Evolutionary conservation across 2,888 invertebrate species (phyloP).

Genomic region (Dasypolia templi): DNA sequence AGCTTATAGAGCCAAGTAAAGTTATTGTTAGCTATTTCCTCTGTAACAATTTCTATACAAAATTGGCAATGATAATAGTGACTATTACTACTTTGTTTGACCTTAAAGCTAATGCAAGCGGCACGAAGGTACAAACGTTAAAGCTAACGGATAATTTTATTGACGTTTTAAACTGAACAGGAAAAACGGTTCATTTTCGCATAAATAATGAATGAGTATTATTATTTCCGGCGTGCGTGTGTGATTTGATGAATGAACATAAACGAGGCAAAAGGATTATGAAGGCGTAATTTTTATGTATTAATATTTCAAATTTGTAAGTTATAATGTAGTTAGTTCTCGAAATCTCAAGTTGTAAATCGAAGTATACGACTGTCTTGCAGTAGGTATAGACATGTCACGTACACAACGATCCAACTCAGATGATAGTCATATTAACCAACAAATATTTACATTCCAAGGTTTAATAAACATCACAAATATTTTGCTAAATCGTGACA

Average conservation of each 20-base stretch:
- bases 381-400: background rate
- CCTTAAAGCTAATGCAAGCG: background rate
- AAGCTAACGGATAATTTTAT: background rate
- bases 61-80: background rate
- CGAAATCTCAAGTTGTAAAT: background rate
- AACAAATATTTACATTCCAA: constrained; percentile 8
- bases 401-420: background rate
- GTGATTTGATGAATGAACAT: too few relatives aligned
- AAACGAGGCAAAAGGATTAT: too few relatives aligned
- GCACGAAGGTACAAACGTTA: background rate
- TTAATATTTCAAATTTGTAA: too few relatives aligned
- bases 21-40: too few relatives aligned
- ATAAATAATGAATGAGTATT: too few relatives aligned
- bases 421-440: background rate
- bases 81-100: background rate
- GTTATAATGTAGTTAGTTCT: background rate
- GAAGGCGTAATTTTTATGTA: too few relatives aligned
- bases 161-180: background rate
- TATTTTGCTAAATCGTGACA: constrained; percentile 8
- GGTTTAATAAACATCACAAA: background rate
- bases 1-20: too few relatives aligned
- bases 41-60: background rate
- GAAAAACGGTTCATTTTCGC: too few relatives aligned
- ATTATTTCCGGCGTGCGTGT: too few relatives aligned
- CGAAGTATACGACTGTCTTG: background rate